Evolutionary conservation across 2,113 vertebrate genomes (phyloP).

Genomic region (Mirza zaza): DNA sequence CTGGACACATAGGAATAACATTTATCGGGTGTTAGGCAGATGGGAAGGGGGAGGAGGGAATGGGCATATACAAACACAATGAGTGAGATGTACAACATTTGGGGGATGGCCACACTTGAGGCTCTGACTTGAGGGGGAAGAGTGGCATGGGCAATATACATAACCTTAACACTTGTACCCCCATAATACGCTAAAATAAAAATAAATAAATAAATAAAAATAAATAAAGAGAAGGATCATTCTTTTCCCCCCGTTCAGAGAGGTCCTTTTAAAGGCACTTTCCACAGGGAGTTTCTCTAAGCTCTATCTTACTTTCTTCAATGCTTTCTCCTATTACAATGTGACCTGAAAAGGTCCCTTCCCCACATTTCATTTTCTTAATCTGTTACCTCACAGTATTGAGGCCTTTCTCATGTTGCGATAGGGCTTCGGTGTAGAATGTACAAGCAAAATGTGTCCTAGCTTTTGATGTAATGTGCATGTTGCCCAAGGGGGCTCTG

Average conservation of each 20-base stretch:
- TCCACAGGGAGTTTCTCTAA: neutral
- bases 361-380: neutral
- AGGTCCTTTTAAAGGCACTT: neutral
- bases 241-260: neutral
- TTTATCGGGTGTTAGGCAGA: too few relatives aligned
- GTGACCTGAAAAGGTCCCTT: neutral
- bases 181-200: too few relatives aligned
- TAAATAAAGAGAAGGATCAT: neutral
- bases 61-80: too few relatives aligned
- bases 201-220: too few relatives aligned
- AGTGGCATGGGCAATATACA: too few relatives aligned
- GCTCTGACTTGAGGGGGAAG: too few relatives aligned
- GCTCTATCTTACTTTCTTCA: neutral
- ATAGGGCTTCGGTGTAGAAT: neutral
- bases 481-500: neutral
- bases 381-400: neutral
- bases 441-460: neutral
- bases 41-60: too few relatives aligned
- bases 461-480: rapidly evolving
- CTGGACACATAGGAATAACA: too few relatives aligned
- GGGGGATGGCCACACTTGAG: too few relatives aligned
- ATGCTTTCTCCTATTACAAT: neutral
- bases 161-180: too few relatives aligned
- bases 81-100: too few relatives aligned
- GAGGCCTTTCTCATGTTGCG: neutral